Conservation (phyloP, 1,140 invertebrate species). For the Alviniconcha marisindica region DNA sequence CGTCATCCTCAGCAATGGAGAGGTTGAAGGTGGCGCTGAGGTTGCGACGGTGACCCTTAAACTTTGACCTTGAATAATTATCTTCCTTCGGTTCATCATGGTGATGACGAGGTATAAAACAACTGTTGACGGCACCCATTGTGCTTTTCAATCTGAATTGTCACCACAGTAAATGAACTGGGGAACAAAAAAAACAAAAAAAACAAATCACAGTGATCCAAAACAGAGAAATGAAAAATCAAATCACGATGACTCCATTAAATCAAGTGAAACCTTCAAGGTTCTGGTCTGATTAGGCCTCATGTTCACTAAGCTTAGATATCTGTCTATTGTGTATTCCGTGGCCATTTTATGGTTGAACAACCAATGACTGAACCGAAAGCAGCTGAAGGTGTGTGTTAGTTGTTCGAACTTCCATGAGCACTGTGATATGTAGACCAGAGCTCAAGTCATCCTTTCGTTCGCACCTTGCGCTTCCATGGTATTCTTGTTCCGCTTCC, state of each 20-base stretch:
- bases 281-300: not conserved
- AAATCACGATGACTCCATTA: not conserved
- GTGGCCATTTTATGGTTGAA: too few species aligned
- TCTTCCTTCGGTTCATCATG: constrained; percentile 26
- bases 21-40: constrained; percentile 74
- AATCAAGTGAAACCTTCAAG: not conserved
- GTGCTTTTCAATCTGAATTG: not conserved
- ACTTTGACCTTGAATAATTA: constrained; percentile 48
- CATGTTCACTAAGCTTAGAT: not conserved
- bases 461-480: too few species aligned
- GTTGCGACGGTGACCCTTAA: constrained; percentile 64
- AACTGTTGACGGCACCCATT: constrained; percentile 73
- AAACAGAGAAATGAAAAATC: not conserved
- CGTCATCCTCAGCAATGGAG: constrained; percentile 53
- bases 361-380: too few species aligned
- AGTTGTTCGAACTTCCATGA: too few species aligned
- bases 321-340: not conserved
- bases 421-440: too few species aligned
- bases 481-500: too few species aligned
- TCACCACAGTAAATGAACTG: not conserved
- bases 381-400: too few species aligned
- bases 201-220: not conserved
- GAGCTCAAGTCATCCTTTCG: too few species aligned
- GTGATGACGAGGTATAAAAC: constrained; percentile 65
- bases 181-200: not conserved